phyloP scores from a whole-genome alignment of 2,113 vertebrate species.

The Tapirus terrestris region DNA sequence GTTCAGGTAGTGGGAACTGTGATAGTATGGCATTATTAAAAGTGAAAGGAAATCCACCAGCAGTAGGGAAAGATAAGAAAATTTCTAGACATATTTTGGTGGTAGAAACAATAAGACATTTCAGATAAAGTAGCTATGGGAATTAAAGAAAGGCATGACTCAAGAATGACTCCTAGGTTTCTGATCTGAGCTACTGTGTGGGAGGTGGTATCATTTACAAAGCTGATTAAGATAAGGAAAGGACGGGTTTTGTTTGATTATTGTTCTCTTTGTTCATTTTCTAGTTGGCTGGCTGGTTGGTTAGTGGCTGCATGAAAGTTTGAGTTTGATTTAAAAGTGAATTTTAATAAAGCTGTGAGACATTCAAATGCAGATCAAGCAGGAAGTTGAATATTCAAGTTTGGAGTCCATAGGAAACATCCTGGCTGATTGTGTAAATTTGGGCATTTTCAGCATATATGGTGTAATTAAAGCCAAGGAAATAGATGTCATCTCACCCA shows the following conservation, averaged over 20 bases:
- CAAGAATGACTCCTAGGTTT: slow-evolving; percentile 40
- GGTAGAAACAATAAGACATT: neutral
- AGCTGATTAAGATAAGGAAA: slow-evolving; percentile 43
- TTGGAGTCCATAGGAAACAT: neutral
- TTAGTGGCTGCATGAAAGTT: neutral
- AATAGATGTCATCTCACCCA: neutral
- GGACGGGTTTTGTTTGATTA: neutral
- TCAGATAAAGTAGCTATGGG: neutral
- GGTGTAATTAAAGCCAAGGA: neutral
- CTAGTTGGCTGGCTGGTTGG: neutral
- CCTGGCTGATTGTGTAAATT: neutral
- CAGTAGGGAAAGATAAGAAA: neutral
- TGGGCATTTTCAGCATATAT: neutral
- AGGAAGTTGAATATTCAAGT: neutral
- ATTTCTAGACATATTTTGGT: slow-evolving; percentile 11
- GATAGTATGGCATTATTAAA: neutral
- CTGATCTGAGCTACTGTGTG: slow-evolving; percentile 30
- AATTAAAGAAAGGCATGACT: slow-evolving; percentile 45
- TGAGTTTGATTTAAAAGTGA: slow-evolving; percentile 30
- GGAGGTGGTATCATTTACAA: slow-evolving; percentile 34
- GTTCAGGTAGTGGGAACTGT: neutral
- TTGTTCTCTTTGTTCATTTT: slow-evolving; percentile 27
- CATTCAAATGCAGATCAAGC: neutral
- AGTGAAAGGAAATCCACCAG: neutral
- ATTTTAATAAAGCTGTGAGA: slow-evolving; percentile 6